Conservation (phyloP, 2,888 invertebrate species). For the Perizoma affinitatum region DNA sequence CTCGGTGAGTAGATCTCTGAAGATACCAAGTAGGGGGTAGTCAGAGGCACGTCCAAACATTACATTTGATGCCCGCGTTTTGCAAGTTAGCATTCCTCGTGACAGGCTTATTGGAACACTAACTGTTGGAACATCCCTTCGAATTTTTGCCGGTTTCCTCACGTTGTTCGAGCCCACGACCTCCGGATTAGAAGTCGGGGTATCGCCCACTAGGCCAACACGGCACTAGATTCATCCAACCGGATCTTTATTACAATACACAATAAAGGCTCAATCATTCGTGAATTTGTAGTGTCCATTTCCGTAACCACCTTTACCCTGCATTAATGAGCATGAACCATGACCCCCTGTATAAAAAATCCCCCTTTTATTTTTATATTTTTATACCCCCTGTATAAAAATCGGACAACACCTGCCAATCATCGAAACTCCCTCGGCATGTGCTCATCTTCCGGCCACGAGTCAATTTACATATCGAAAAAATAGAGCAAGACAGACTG, state of each 20-base stretch:
- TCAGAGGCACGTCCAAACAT: too few relatives aligned
- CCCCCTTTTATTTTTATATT: too few relatives aligned
- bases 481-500: constrained; percentile 18
- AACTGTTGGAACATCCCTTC: too few relatives aligned
- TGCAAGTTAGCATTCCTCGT: too few relatives aligned
- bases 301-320: constrained; percentile 24
- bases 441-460: constrained; percentile 39
- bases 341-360: constrained; percentile 35
- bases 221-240: background rate
- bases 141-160: too few relatives aligned
- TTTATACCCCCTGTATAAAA: constrained; percentile 28
- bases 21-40: too few relatives aligned
- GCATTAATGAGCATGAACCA: constrained; percentile 32
- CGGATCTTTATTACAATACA: background rate
- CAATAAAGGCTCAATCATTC: constrained; percentile 10
- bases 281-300: constrained; percentile 30
- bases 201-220: too few relatives aligned
- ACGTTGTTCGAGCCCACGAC: too few relatives aligned
- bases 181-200: too few relatives aligned
- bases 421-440: constrained; percentile 32
- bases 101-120: too few relatives aligned
- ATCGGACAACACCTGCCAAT: constrained; percentile 34
- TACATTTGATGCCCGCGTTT: too few relatives aligned
- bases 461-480: constrained; percentile 33
- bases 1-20: too few relatives aligned